Evolutionary conservation across 1,140 invertebrate genomes (phyloP), one percentile per base, ranked within the genome.

Genomic region (Lepidurus packardi): DNA sequence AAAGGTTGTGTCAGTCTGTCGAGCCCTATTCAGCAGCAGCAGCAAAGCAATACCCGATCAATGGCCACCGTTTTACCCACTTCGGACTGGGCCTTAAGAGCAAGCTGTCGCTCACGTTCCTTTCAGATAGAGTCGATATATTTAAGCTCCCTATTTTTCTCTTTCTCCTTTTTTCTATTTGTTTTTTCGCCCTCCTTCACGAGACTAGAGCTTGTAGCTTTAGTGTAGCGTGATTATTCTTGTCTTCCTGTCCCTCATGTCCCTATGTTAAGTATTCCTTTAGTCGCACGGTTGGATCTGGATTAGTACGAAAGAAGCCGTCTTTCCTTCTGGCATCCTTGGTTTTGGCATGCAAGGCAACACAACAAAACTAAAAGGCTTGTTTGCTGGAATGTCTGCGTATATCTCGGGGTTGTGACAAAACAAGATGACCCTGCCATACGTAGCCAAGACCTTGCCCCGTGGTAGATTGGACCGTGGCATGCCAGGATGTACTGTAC

Each of bases 21-120:
- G 13, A 21, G n/a, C 16, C 53, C 53, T 65, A 65, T 13, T 65
- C 53, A 65, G 21, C 53, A 65, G 16, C 7, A 13, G 16, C 53
- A 65, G 21, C 21, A n/a, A 13, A 13, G 16, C 53, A 65, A 65
- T 65, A n/a, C 53, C 13, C 53, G 53, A 65, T 65, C 53, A 65
- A 65, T 65, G 53, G 53, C 21, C 53, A 65, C 0, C 6, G 13
- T 21, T 65, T 65, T 65, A 65, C 53, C 53, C 53, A 11, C 53
- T 65, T 47, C 21, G 53, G 53, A 65, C 53, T 21, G 53, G 34
- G 4, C 34, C 34, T 34, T 34, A 34, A 34, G 34, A 34, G 9
- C 53, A 65, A 65, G 53, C 53, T 65, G 53, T 65, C 53, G 53
- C 53, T 65, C 53, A 65, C 53, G 53, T 65, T 13, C 4, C 53